These are phyloP conservation scores for Elymnias hypermnestra DNA, from an alignment of 1,140 invertebrate species.

Conservation along the genomic window DNA sequence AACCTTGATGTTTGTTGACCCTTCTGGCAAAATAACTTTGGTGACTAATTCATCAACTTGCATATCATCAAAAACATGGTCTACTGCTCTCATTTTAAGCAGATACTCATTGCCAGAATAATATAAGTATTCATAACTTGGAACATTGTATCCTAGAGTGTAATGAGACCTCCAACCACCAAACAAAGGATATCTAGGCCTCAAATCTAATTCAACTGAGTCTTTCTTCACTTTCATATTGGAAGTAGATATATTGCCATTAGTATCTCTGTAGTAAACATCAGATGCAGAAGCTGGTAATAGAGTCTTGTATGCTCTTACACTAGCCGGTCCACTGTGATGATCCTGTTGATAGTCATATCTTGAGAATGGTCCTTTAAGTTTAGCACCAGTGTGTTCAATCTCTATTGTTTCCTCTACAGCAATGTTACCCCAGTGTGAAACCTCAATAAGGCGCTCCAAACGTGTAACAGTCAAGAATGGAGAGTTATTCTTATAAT, in stretches of 20 bases:
- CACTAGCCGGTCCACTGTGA: conserved; percentile 88
- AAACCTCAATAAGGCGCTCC: conserved; percentile 94
- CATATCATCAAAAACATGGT: conserved; percentile 98
- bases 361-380: conserved; percentile 96
- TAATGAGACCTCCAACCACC: conserved; percentile 99
- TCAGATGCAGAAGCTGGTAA: conserved; percentile 91
- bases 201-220: conserved; percentile 94
- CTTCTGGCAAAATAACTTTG: conserved; percentile 96
- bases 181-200: conserved; percentile 97
- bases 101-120: conserved; percentile 88
- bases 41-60: conserved; percentile 93
- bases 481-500: conserved; percentile 98
- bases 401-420: conserved; percentile 96
- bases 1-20: conserved; percentile 88
- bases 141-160: conserved; percentile 97
- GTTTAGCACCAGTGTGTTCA: conserved; percentile 91
- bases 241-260: conserved; percentile 99
- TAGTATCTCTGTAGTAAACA: conserved; percentile 97
- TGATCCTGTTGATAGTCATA: conserved; percentile 97
- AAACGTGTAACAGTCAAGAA: conserved; percentile 94
- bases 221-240: conserved; percentile 92
- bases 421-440: conserved; percentile 99
- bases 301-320: conserved; percentile 95
- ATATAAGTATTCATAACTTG: conserved; percentile 96
- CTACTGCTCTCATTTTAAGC: conserved; percentile 94